Evolutionary conservation across 2,888 invertebrate genomes (phyloP).

Genomic region (Philereme vetulata): DNA sequence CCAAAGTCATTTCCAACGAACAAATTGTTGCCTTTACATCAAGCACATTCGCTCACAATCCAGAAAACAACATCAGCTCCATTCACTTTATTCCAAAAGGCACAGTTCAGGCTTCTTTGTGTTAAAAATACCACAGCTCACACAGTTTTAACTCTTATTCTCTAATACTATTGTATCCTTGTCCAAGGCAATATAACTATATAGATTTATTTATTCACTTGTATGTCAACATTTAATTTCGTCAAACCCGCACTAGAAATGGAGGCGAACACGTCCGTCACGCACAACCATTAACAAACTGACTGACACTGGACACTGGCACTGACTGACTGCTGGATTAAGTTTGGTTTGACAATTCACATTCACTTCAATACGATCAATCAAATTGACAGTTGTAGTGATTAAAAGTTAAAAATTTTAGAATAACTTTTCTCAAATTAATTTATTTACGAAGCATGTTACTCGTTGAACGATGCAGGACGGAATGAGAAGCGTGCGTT

Average conservation of each 20-base stretch:
- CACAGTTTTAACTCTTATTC: background rate
- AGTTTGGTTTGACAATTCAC: too few species aligned
- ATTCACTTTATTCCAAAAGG: conserved; percentile 54
- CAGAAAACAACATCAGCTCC: conserved; percentile 52
- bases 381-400: background rate
- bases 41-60: conserved; percentile 64
- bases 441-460: background rate
- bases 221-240: too few species aligned
- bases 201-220: too few species aligned
- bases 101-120: conserved; percentile 47
- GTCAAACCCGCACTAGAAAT: too few species aligned
- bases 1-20: conserved; percentile 72
- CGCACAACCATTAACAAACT: too few species aligned
- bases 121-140: background rate
- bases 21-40: conserved; percentile 60
- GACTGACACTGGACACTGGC: too few species aligned
- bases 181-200: too few species aligned
- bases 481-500: background rate
- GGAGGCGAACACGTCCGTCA: too few species aligned
- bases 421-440: background rate
- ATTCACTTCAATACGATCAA: background rate
- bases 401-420: background rate
- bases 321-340: too few species aligned
- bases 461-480: background rate
- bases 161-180: too few species aligned